Evolutionary conservation across 37 sponge, comb jelly and placozoan genomes (phyloP), one percentile per base, ranked within the genome.

Genomic region (Ianthella basta): DNA sequence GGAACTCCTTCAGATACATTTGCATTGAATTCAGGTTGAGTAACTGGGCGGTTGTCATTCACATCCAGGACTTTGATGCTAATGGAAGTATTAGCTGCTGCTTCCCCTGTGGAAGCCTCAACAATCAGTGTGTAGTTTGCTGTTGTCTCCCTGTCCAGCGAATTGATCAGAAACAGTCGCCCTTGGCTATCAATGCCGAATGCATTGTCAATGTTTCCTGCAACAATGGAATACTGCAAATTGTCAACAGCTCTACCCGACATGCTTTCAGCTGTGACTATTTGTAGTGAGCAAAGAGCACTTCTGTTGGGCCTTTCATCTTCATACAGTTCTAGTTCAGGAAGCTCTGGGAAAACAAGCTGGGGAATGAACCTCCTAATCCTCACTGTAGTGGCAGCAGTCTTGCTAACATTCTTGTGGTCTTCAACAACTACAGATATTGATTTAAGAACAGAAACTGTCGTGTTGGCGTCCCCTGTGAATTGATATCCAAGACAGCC

Each of bases 1-100:
- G 40, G 57, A 34, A 36, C 20, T 23, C 85, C 80, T 44, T 89
- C 95, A 32, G 85, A 65, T 13, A 87, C 90, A 41, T 79, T 81
- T 37, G 85, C 87, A 65, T 60, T 89, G 74, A 75, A 91, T 0
- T 82, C 80, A 0, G 84, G 60, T 1, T 66, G 80, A n/a, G 89
- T 75, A 6, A 82, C 50, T n/a, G 96, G 96, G 24, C 59, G 81
- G 34, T 95, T 92, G 73, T 95, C 96, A 86, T 95, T 95, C 40
- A 95, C 91, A 83, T 95, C 96, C 37, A 85, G 37, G 33, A 95
- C 88, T 0, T 55, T 80, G 16, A 91, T 85, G 35, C 56, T 74
- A 3, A 95, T 24, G 15, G 66, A 77, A 0, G 83, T 85, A n/a
- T 79, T 87, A 6, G 91, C 86, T 30, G 86, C 60, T 2, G 86